A percentile compares a stretch with the other conserved stretches of the same genome.
These are phyloP conservation scores for Acanthurus lineatus DNA, from an alignment of 2,797 vertebrate species.

Conservation along the genomic window DNA sequence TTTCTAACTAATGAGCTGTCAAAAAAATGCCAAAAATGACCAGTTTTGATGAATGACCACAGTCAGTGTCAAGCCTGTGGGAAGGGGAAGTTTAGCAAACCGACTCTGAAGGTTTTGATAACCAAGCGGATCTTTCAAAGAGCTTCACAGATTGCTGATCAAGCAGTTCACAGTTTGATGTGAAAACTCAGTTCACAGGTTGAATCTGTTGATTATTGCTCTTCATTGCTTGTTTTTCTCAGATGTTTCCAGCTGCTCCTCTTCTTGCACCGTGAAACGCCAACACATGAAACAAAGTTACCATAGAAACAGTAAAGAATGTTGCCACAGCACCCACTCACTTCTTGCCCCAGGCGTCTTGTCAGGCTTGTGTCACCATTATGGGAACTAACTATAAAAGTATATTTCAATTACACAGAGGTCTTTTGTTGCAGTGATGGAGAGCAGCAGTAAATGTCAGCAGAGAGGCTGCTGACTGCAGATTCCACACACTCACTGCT, in stretches of 20 bases:
- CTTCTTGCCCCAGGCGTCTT: not conserved
- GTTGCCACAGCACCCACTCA: not conserved
- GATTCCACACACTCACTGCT: slow-evolving; percentile 26
- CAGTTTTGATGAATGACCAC: too few relatives aligned
- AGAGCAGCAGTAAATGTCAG: slow-evolving; percentile 43
- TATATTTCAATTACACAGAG: slow-evolving; percentile 29
- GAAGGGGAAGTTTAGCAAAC: too few relatives aligned
- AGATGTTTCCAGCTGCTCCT: not conserved
- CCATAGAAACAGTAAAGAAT: slow-evolving; percentile 38
- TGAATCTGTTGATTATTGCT: not conserved
- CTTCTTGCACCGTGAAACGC: not conserved
- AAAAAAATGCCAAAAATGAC: too few relatives aligned
- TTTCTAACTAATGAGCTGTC: too few relatives aligned
- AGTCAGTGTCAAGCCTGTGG: too few relatives aligned
- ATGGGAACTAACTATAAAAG: slow-evolving; percentile 28
- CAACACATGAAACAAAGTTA: not conserved
- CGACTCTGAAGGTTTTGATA: too few relatives aligned
- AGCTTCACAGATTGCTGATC: not conserved
- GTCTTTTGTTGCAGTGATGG: slow-evolving; percentile 34
- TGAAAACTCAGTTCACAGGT: not conserved
- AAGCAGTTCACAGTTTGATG: not conserved
- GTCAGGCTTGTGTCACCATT: slow-evolving; percentile 11
- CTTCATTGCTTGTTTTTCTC: not conserved
- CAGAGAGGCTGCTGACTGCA: slow-evolving; percentile 16
- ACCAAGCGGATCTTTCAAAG: not conserved